phyloP scores from a whole-genome alignment of 2,113 vertebrate species.

The Anguilla rostrata region DNA sequence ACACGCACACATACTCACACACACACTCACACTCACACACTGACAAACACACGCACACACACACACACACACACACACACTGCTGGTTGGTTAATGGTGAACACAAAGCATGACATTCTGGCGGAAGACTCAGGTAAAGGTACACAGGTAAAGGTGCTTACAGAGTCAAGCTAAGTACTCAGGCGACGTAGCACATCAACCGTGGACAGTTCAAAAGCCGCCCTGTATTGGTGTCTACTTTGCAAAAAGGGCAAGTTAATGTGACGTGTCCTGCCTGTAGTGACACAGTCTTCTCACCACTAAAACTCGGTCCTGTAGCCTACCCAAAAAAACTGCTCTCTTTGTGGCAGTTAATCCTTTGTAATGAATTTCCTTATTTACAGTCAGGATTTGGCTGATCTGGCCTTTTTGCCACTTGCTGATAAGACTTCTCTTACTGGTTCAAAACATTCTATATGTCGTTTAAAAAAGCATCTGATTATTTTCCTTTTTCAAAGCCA shows the following conservation, averaged over 20 bases:
- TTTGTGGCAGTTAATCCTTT: background rate
- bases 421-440: slow-evolving; percentile 62
- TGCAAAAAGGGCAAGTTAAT: slow-evolving; percentile 35
- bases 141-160: too few relatives aligned
- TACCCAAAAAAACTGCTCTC: slow-evolving; percentile 17
- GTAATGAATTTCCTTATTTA: slow-evolving; percentile 45
- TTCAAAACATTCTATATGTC: slow-evolving; percentile 12
- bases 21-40: too few relatives aligned
- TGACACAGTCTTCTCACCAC: background rate
- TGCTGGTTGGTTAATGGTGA: too few relatives aligned
- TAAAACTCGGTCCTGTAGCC: slow-evolving; percentile 18
- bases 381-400: background rate
- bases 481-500: slow-evolving; percentile 23
- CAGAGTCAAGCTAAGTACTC: too few relatives aligned
- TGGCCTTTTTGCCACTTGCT: slow-evolving; percentile 49
- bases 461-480: slow-evolving; percentile 49
- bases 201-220: background rate
- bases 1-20: background rate
- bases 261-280: too few relatives aligned
- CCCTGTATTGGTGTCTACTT: slow-evolving; percentile 35
- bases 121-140: too few relatives aligned
- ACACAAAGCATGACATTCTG: background rate
- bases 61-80: background rate
- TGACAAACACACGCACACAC: background rate
- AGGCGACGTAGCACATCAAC: background rate